These are phyloP conservation scores for Neodiprion pinetum DNA, from an alignment of 1,140 invertebrate genomes.

Conservation along the genomic window DNA sequence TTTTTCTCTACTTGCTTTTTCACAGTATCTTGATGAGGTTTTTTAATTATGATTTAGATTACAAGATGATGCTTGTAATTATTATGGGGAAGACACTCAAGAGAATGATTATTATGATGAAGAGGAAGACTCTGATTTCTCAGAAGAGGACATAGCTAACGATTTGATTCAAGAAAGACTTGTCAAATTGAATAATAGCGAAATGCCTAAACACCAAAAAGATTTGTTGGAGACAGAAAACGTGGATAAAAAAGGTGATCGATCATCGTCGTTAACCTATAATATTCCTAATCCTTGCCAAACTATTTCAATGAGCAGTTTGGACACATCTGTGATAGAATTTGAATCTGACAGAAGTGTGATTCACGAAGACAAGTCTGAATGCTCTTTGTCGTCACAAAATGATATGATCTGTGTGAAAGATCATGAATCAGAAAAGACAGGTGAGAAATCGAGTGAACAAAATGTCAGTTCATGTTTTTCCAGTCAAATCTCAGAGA, in stretches of 20 bases:
- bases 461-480: too few species aligned
- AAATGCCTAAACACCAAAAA: slow-evolving; percentile 8
- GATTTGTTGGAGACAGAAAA: not conserved
- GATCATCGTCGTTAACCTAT: not conserved
- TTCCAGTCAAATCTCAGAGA: not conserved
- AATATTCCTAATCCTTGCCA: not conserved
- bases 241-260: slow-evolving; percentile 6
- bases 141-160: slow-evolving; percentile 24
- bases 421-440: too few species aligned
- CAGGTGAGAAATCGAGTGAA: too few species aligned
- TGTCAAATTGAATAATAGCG: slow-evolving; percentile 13
- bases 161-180: slow-evolving; percentile 28
- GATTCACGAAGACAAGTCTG: too few species aligned
- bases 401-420: too few species aligned
- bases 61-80: slow-evolving; percentile 31
- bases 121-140: slow-evolving; percentile 31
- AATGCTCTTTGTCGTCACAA: too few species aligned
- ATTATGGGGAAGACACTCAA: slow-evolving; percentile 35
- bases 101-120: slow-evolving; percentile 32
- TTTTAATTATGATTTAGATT: slow-evolving; percentile 30
- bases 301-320: too few species aligned
- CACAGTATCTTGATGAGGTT: too few species aligned
- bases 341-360: too few species aligned
- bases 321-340: too few species aligned
- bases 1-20: too few species aligned